A percentile compares a stretch with the other conserved stretches of the same genome.
phyloP scores from a whole-genome alignment of 2,113 vertebrate genomes.

The Notechis scutatus region DNA sequence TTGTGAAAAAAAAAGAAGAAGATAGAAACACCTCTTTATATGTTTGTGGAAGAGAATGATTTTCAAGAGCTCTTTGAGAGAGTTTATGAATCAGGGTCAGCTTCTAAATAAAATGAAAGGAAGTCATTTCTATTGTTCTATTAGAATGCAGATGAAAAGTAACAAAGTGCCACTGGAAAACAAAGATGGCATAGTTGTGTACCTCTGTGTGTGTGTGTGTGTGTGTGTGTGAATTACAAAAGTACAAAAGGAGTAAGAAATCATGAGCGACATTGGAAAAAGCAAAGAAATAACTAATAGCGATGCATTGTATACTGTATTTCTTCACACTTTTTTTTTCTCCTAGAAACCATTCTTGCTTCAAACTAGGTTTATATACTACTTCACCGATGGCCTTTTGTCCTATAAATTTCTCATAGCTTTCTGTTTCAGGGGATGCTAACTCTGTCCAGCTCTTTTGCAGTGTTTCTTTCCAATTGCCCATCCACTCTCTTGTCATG shows the following conservation, averaged over 20 bases:
- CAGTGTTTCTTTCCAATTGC: not conserved
- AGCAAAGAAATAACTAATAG: not conserved
- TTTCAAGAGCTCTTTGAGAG: not conserved
- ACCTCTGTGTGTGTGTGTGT: not conserved
- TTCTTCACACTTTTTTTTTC: not conserved
- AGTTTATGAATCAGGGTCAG: not conserved
- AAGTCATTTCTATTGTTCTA: not conserved
- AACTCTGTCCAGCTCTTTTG: not conserved
- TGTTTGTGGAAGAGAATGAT: not conserved
- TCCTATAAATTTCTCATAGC: not conserved
- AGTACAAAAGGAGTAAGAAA: not conserved
- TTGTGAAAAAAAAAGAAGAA: not conserved
- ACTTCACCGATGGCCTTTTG: not conserved
- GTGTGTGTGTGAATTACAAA: no score
- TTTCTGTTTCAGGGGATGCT: not conserved
- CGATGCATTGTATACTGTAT: not conserved
- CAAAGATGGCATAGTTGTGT: not conserved
- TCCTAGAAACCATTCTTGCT: not conserved
- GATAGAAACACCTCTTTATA: not conserved
- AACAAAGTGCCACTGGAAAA: not conserved
- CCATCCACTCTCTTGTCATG: not conserved
- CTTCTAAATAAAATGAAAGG: not conserved
- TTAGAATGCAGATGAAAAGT: not conserved
- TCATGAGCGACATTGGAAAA: not conserved
- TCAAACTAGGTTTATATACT: not conserved